phyloP scores from a whole-genome alignment of 2,888 invertebrate species.

The Melanostoma mellinum region DNA sequence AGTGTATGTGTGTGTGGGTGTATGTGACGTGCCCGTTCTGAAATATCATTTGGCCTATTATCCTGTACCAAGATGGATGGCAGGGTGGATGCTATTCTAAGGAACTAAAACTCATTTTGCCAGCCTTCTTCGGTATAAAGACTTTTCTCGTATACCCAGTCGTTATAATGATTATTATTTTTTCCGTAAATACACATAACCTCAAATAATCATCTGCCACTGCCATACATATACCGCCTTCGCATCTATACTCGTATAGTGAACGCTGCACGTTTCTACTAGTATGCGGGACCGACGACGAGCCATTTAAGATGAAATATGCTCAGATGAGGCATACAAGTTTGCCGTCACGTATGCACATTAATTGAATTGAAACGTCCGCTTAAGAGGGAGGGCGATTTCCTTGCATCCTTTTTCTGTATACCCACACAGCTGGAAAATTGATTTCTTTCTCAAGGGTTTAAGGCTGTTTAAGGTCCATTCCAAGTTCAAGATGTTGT shows the following conservation, averaged over 20 bases:
- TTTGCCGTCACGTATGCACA: conserved; percentile 71
- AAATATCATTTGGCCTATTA: conserved; percentile 70
- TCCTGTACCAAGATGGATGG: conserved; percentile 42
- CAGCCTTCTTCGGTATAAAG: conserved; percentile 6
- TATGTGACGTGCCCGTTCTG: conserved; percentile 37
- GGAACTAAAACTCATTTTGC: conserved; percentile 37
- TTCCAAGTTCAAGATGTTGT: background rate
- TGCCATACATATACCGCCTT: background rate
- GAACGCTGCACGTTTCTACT: conserved; percentile 40
- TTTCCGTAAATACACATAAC: conserved; percentile 68
- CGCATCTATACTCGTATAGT: conserved; percentile 17
- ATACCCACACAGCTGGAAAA: conserved; percentile 24
- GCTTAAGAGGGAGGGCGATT: background rate
- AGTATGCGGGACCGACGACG: conserved; percentile 25
- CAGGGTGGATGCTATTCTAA: conserved; percentile 25
- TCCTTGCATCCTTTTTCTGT: conserved; percentile 28
- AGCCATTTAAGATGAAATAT: conserved; percentile 70
- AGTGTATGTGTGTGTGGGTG: conserved; percentile 31
- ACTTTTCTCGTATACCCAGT: conserved; percentile 30
- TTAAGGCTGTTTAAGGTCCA: conserved; percentile 36
- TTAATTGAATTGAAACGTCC: conserved; percentile 71
- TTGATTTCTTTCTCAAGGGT: conserved; percentile 32
- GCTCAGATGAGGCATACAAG: conserved; percentile 63
- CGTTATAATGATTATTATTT: conserved; percentile 54
- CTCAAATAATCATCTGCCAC: conserved; percentile 63